phyloP scores from a whole-genome alignment of 1,140 invertebrate genomes.

The Centruroides sculpturatus region DNA sequence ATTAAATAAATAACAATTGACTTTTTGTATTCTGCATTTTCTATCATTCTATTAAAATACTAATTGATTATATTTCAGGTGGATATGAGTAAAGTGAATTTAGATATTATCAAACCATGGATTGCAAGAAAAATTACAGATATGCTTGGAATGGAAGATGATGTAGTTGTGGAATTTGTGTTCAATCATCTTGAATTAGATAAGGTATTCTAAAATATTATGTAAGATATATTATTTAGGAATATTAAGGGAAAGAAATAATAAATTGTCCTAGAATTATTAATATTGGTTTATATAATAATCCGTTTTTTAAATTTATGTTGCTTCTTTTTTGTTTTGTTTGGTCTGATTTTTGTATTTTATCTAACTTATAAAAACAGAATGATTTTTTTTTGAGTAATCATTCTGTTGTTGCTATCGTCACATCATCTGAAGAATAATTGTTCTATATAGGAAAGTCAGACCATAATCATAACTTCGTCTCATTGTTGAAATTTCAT shows the following conservation, averaged over 20 bases:
- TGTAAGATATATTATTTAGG: neutral
- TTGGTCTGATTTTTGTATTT: no score
- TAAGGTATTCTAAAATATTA: slow-evolving; percentile 42
- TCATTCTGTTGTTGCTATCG: no score
- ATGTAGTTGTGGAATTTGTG: slow-evolving; percentile 96
- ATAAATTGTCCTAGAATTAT: neutral
- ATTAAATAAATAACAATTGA: no score
- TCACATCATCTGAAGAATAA: no score
- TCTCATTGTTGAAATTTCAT: neutral
- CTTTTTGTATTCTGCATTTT: no score
- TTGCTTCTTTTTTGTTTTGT: no score
- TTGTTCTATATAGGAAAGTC: no score
- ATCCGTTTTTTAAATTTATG: no score
- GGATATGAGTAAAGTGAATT: slow-evolving; percentile 95
- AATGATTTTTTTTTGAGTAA: no score
- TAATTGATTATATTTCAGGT: slow-evolving; percentile 43
- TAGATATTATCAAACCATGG: slow-evolving; percentile 97
- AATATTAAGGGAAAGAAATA: neutral
- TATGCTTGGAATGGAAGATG: slow-evolving; percentile 82
- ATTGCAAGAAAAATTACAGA: slow-evolving; percentile 92
- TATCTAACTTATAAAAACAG: no score
- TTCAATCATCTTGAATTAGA: slow-evolving; percentile 91
- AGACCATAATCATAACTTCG: neutral
- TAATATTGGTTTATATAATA: no score
- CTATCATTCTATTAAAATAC: no score